Base-by-base conservation (phyloP, 2,113 vertebrate genomes). In the Monarcha castaneiventris region DNA sequence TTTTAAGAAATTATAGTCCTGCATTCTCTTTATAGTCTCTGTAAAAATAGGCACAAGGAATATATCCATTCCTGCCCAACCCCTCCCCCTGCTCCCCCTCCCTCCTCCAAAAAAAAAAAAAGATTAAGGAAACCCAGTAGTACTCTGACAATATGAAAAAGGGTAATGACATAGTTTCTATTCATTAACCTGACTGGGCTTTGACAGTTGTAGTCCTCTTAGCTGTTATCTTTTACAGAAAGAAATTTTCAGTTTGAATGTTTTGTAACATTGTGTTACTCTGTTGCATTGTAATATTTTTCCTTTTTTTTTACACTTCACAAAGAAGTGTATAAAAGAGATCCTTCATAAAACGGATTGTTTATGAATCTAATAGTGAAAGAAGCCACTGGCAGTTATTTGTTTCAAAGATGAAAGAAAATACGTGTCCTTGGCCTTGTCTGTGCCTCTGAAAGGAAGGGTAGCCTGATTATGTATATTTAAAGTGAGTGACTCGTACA, bases 71-170 rank as follows among this genome's bases (percentile, higher is more conserved):
- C 1, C 5, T n/a, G 7, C 13, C 10, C 35, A 64, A 8, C 3
- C 4, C 5, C 8, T 39, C 15, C 11, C 6, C 9, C 25, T 26
- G 22, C 6, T 5, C 3, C 1, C 16, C 16, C 23, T n/a, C n/a
- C n/a, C n/a, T n/a, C 14, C 6, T 3, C 16, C 22, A 23, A 17
- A 29, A 29, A 48, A 14, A n/a, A 21, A 58, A 25, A 41, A 3
- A 16, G 4, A 7, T 16, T 25, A 3, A 39, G 26, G 17, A 15
- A 55, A 15, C 43, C 11, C 21, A 61, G 6, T 62, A 41, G 4
- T 73, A 26, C 10, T 41, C 10, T 41, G n/a, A 43, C 20, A 75
- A 3, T 51, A 44, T n/a, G 41, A 73, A 67, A 79, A 37, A 5
- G 16, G 3, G 21, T 23, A 90, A 52, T 61, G 20, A 1, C 8